These are phyloP conservation scores for Diplodus puntazzo DNA, from an alignment of 2,797 vertebrate species.

Conservation along the genomic window DNA sequence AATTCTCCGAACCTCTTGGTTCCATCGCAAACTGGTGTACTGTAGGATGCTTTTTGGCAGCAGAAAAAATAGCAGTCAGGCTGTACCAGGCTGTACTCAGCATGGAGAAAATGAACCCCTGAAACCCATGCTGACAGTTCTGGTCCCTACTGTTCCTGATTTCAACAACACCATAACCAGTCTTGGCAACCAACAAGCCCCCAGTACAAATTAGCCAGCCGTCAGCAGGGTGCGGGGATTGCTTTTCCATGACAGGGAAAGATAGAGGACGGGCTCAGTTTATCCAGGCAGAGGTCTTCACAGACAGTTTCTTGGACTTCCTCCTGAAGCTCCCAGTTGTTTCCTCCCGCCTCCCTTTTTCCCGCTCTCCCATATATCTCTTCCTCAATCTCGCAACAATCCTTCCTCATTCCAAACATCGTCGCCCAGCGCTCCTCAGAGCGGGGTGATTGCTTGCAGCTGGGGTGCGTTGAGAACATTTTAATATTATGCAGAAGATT, in stretches of 20 bases:
- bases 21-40: slow-evolving; percentile 38
- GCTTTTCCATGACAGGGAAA: slow-evolving; percentile 63
- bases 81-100: slow-evolving; percentile 80
- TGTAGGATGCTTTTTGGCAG: slow-evolving; percentile 58
- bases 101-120: slow-evolving; percentile 83
- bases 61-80: slow-evolving; percentile 44
- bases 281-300: slow-evolving; percentile 49
- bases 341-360: slow-evolving; percentile 29
- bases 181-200: slow-evolving; percentile 78
- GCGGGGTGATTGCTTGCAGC: slow-evolving; percentile 92
- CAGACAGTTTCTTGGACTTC: slow-evolving; percentile 56
- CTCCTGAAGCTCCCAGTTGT: slow-evolving; percentile 43
- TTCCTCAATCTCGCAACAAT: slow-evolving; percentile 50
- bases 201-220: slow-evolving; percentile 77
- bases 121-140: slow-evolving; percentile 81
- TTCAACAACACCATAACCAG: slow-evolving; percentile 75
- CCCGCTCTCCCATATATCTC: slow-evolving; percentile 41
- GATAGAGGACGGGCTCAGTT: slow-evolving; percentile 51
- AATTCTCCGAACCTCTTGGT: slow-evolving; percentile 35
- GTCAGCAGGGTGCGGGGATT: slow-evolving; percentile 69
- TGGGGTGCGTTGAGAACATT: slow-evolving; percentile 89
- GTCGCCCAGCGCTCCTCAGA: slow-evolving; percentile 76
- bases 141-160: slow-evolving; percentile 81
- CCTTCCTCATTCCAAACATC: slow-evolving; percentile 53
- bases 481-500: slow-evolving; percentile 94